Conservation (phyloP, 2,888 invertebrate species). For the Lepetodrilus schrolli region DNA sequence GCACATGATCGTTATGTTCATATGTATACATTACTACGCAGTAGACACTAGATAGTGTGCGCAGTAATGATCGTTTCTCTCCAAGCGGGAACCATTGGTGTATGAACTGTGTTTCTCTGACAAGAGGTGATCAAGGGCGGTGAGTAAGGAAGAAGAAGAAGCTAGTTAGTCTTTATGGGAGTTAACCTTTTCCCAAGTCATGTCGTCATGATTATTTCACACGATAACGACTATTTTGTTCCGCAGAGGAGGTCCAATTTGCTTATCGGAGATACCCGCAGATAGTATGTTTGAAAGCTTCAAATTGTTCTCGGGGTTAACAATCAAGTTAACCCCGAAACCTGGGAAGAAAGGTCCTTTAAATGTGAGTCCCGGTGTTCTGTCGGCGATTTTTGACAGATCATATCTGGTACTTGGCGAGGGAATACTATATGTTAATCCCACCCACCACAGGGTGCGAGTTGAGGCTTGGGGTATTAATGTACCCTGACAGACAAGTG, state of each 20-base stretch:
- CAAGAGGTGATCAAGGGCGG: too few relatives aligned
- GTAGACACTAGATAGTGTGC: too few relatives aligned
- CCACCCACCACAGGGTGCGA: conserved; percentile 20
- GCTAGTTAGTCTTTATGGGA: too few relatives aligned
- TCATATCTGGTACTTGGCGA: conserved; percentile 15
- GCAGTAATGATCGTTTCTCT: too few relatives aligned
- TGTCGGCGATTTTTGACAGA: conserved; percentile 20
- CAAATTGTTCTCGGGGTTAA: not conserved
- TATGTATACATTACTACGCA: too few relatives aligned
- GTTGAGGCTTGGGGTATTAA: not conserved
- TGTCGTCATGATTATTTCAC: too few relatives aligned
- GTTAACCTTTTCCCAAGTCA: too few relatives aligned
- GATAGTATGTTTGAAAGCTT: not conserved
- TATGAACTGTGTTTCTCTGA: too few relatives aligned
- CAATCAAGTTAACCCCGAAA: conserved; percentile 14
- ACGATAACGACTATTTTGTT: conserved; percentile 13
- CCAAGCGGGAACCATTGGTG: too few relatives aligned
- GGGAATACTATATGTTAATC: conserved; percentile 7
- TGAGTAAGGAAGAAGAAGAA: too few relatives aligned
- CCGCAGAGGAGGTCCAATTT: not conserved
- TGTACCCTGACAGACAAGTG: not conserved
- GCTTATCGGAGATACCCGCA: not conserved
- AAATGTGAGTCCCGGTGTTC: conserved; percentile 2
- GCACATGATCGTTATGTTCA: too few relatives aligned
- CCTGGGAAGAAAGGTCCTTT: conserved; percentile 1